phyloP scores from a whole-genome alignment of 2,888 invertebrate genomes.

The Limenitis camilla region DNA sequence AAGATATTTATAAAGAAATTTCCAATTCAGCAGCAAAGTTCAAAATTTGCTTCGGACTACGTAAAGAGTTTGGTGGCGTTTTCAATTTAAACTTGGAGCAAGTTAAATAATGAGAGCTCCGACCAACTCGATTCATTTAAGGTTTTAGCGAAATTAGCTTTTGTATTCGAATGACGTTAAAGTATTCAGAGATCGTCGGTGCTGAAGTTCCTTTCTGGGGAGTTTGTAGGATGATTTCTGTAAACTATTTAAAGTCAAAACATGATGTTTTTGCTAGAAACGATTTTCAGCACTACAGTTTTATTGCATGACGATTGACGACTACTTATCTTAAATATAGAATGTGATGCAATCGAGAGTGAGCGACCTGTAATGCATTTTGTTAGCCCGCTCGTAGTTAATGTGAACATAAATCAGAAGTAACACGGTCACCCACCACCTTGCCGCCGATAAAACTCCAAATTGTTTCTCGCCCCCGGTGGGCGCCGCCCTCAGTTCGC shows the following conservation, averaged over 20 bases:
- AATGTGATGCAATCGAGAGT: not conserved
- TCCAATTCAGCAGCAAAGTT: slow-evolving; percentile 74
- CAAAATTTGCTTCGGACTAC: slow-evolving; percentile 70
- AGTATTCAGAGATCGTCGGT: slow-evolving; percentile 42
- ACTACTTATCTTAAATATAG: not conserved
- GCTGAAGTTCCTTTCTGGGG: slow-evolving; percentile 21
- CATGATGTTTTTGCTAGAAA: not conserved
- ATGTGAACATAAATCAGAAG: slow-evolving; percentile 69
- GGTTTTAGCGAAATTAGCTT: slow-evolving; percentile 73
- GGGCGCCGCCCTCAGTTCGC: slow-evolving; percentile 71
- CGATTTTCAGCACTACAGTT: not conserved
- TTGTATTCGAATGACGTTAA: slow-evolving; percentile 66
- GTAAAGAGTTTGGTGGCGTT: slow-evolving; percentile 71
- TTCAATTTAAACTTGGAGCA: slow-evolving; percentile 74
- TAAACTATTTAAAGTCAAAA: not conserved
- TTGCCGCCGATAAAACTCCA: slow-evolving; percentile 67
- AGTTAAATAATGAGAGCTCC: slow-evolving; percentile 73
- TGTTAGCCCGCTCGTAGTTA: slow-evolving; percentile 56
- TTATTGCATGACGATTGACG: not conserved
- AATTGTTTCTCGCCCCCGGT: slow-evolving; percentile 73
- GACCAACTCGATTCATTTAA: slow-evolving; percentile 71
- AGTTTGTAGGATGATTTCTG: not conserved
- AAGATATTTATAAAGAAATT: slow-evolving; percentile 75
- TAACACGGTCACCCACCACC: slow-evolving; percentile 48
- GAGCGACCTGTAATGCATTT: slow-evolving; percentile 46